Percentiles rank a stretch among this genome's conserved stretches.
These are phyloP conservation scores for Crotalus horridus DNA, from an alignment of 2,113 vertebrate species.

Conservation along the genomic window DNA sequence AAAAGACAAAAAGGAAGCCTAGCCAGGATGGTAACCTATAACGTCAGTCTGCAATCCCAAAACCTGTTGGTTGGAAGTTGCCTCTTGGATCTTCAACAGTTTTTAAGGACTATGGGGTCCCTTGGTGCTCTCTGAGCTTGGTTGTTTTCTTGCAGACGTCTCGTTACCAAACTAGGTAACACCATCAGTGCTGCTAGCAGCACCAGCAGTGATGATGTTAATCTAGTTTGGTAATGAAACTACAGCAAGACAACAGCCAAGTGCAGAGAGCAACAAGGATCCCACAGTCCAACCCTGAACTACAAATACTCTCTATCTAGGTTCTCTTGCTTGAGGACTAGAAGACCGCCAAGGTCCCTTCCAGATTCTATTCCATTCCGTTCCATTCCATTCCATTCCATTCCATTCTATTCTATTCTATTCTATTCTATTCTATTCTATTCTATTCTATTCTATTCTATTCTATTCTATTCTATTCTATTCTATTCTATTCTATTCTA, in stretches of 20 bases:
- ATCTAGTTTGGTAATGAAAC: background rate
- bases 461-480: too few relatives aligned
- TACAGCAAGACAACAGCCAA: background rate
- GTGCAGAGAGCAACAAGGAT: too few relatives aligned
- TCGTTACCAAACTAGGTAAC: background rate
- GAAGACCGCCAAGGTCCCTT: too few relatives aligned
- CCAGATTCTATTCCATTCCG: too few relatives aligned
- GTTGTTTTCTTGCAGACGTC: background rate
- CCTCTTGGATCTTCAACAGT: background rate
- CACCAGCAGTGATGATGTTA: background rate
- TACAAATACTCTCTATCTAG: background rate
- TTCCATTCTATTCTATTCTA: too few relatives aligned
- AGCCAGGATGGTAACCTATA: background rate
- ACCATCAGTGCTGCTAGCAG: background rate
- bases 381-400: too few relatives aligned
- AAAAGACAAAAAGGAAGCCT: background rate
- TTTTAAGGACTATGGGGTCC: background rate
- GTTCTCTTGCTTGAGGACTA: too few relatives aligned
- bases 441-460: too few relatives aligned
- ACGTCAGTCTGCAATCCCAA: background rate
- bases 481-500: too few relatives aligned
- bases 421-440: too few relatives aligned
- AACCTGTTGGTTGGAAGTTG: background rate
- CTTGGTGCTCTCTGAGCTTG: background rate
- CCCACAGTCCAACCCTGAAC: too few relatives aligned